These are phyloP conservation scores for Eupithecia dodoneata DNA, from an alignment of 2,888 invertebrate genomes.

Conservation along the genomic window DNA sequence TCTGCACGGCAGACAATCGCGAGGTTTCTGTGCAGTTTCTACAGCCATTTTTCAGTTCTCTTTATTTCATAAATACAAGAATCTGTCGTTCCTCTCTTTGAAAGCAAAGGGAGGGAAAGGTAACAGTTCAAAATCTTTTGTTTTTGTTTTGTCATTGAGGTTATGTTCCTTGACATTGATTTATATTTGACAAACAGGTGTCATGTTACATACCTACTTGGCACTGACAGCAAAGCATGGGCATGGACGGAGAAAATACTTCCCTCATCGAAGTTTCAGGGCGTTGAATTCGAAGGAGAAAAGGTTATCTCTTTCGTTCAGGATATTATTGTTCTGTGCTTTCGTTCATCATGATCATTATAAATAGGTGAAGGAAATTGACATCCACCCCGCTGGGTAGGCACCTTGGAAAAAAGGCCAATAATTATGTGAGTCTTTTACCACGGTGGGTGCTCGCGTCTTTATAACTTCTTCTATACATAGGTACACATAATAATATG, in stretches of 20 bases:
- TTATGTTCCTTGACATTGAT: neutral
- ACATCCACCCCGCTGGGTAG: neutral
- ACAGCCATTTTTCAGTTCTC: conserved; percentile 52
- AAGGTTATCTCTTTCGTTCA: neutral
- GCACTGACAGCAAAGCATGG: neutral
- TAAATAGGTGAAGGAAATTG: neutral
- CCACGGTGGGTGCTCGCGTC: too few relatives aligned
- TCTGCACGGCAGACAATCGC: conserved; percentile 85
- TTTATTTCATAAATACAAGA: neutral
- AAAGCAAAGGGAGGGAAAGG: neutral
- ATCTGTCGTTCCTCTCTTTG: neutral
- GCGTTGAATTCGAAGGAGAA: neutral
- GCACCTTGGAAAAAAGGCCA: too few relatives aligned
- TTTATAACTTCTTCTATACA: too few relatives aligned
- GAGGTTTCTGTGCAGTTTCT: conserved; percentile 66
- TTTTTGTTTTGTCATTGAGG: neutral
- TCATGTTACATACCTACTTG: neutral
- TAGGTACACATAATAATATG: too few relatives aligned
- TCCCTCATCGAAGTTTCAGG: neutral
- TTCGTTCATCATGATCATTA: neutral
- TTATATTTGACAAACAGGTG: neutral
- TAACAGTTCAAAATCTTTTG: neutral
- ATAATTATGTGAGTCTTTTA: too few relatives aligned
- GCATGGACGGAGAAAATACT: neutral
- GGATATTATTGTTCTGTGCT: neutral